These are phyloP conservation scores for Tenthredo mesomela DNA, from an alignment of 2,888 invertebrate genomes.

Conservation along the genomic window DNA sequence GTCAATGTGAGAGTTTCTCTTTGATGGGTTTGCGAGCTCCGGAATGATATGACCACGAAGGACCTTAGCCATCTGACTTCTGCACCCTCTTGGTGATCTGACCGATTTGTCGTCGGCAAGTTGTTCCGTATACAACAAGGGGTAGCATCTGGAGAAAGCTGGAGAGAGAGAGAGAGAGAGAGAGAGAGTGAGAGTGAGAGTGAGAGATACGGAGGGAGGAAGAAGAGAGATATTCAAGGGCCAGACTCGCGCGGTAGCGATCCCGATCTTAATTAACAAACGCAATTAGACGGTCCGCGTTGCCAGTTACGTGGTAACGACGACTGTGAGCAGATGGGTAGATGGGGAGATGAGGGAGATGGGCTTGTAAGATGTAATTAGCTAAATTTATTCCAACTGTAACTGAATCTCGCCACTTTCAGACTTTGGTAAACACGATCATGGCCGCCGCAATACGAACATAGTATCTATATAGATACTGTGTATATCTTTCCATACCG, in stretches of 20 bases:
- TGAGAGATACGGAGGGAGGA: background rate
- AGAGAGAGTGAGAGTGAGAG: constrained; percentile 36
- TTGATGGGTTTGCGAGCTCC: background rate
- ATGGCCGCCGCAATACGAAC: constrained; percentile 24
- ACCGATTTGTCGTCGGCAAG: constrained; percentile 37
- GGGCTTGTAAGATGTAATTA: constrained; percentile 51
- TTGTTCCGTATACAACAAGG: constrained; percentile 55
- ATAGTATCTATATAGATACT: background rate
- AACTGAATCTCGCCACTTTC: constrained; percentile 49
- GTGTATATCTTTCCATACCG: background rate
- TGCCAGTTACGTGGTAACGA: constrained; percentile 48
- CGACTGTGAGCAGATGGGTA: constrained; percentile 46
- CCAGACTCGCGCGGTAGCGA: constrained; percentile 47
- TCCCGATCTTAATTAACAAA: constrained; percentile 52
- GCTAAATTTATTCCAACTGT: constrained; percentile 48
- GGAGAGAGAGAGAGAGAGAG: background rate
- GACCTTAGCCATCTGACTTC: background rate
- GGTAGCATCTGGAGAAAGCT: constrained; percentile 61
- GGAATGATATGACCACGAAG: background rate
- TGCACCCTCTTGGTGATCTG: constrained; percentile 48
- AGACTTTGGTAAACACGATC: constrained; percentile 50
- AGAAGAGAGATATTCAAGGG: constrained; percentile 28
- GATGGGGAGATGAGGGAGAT: constrained; percentile 38
- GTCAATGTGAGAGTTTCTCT: background rate
- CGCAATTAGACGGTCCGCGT: constrained; percentile 50